Conservation (phyloP, 1,140 invertebrate genomes). For the Drosophila murphyi region DNA sequence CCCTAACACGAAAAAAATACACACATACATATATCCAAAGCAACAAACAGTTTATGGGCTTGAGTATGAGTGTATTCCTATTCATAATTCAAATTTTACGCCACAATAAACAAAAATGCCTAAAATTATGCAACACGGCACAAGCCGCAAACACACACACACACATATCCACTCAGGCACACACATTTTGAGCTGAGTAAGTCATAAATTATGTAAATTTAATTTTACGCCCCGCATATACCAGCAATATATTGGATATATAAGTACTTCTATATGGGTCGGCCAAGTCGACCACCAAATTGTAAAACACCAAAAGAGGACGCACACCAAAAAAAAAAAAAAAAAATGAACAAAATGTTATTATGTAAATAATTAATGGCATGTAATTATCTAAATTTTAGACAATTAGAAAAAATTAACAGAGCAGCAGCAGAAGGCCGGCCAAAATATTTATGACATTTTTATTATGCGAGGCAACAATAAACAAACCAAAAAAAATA, state of each 20-base stretch:
- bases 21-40: constrained; percentile 17
- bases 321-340: not conserved
- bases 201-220: constrained; percentile 84
- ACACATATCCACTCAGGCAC: constrained; percentile 10
- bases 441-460: constrained; percentile 75
- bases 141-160: constrained; percentile 48
- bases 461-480: constrained; percentile 65
- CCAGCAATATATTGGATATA: constrained; percentile 38
- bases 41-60: constrained; percentile 48
- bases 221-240: constrained; percentile 72
- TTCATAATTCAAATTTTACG: constrained; percentile 82
- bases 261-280: constrained; percentile 36
- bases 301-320: constrained; percentile 50
- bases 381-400: constrained; percentile 82
- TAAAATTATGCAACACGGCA: constrained; percentile 81
- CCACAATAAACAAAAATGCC: constrained; percentile 82
- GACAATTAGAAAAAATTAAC: constrained; percentile 83
- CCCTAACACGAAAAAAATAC: constrained; percentile 71
- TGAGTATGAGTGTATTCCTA: constrained; percentile 46
- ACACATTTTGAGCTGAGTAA: constrained; percentile 76
- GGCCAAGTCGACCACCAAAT: constrained; percentile 71
- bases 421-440: constrained; percentile 29
- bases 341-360: constrained; percentile 49
- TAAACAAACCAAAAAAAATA: constrained; percentile 15
- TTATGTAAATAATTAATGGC: constrained; percentile 82